phyloP scores from a whole-genome alignment of 2,888 invertebrate species.

The Sinelater perroti region DNA sequence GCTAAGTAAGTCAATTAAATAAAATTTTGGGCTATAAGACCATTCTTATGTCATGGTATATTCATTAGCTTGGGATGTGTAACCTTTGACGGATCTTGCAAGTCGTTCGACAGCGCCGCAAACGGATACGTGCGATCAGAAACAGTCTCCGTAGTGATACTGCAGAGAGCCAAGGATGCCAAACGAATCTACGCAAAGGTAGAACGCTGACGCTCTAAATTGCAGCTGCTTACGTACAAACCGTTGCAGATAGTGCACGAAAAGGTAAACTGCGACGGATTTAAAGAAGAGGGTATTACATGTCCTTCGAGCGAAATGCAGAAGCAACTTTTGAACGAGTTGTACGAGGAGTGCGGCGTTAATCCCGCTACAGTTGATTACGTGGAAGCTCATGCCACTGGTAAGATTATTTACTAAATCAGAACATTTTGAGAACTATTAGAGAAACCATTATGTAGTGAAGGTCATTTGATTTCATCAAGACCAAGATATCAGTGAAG shows the following conservation, averaged over 20 bases:
- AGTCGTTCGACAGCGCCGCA: constrained; percentile 87
- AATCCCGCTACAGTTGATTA: constrained; percentile 76
- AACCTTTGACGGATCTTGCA: constrained; percentile 86
- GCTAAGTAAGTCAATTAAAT: constrained; percentile 64
- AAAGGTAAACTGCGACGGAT: constrained; percentile 58
- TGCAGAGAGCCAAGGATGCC: constrained; percentile 71
- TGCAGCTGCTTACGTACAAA: no score
- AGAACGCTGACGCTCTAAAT: no score
- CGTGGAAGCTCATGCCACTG: constrained; percentile 89
- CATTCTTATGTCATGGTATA: no score
- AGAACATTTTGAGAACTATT: no score
- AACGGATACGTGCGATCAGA: constrained; percentile 88
- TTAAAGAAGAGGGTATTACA: constrained; percentile 57
- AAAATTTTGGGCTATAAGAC: no score
- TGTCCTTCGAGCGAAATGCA: constrained; percentile 64
- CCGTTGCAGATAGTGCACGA: constrained; percentile 49
- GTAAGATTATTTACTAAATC: no score
- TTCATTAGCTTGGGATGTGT: constrained; percentile 75
- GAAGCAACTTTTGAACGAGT: constrained; percentile 68
- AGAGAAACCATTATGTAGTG: no score
- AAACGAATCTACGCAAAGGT: constrained; percentile 64
- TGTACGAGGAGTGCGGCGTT: constrained; percentile 75
- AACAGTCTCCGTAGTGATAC: constrained; percentile 72
- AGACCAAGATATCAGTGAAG: no score
- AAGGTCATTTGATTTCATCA: no score